Evolutionary conservation across 2,888 invertebrate species (phyloP).

Genomic region (Trichopria drosophilae): DNA sequence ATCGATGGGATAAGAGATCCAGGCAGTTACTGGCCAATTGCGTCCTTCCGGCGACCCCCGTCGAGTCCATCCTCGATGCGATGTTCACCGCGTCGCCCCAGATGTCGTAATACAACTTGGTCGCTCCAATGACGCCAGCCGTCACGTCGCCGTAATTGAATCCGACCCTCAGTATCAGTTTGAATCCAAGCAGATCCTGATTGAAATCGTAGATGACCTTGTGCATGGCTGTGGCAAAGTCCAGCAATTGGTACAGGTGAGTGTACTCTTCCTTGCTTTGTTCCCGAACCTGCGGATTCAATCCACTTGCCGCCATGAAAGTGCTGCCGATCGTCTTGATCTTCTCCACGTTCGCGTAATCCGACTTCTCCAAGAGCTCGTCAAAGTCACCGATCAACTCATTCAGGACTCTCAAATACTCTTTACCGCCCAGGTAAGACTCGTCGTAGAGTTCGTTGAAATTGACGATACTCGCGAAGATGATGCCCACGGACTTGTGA

Average conservation of each 20-base stretch:
- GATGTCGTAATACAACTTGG: slow-evolving; percentile 94
- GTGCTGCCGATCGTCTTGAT: slow-evolving; percentile 97
- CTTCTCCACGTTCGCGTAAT: slow-evolving; percentile 89
- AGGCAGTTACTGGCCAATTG: slow-evolving; percentile 81
- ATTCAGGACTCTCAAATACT: slow-evolving; percentile 91
- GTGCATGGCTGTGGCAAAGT: slow-evolving; percentile 91
- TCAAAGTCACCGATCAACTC: slow-evolving; percentile 96
- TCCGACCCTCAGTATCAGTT: slow-evolving; percentile 82
- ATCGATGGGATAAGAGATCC: slow-evolving; percentile 70
- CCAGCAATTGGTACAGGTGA: slow-evolving; percentile 85
- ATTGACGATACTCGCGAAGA: slow-evolving; percentile 95
- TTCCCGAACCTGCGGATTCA: slow-evolving; percentile 79
- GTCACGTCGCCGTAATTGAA: slow-evolving; percentile 95
- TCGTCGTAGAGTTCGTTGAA: slow-evolving; percentile 99
- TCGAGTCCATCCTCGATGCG: slow-evolving; percentile 96
- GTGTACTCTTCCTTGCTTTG: slow-evolving; percentile 71
- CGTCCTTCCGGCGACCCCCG: slow-evolving; percentile 83
- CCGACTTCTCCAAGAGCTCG: slow-evolving; percentile 79
- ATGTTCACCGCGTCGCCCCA: slow-evolving; percentile 99
- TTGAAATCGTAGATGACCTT: slow-evolving; percentile 85
- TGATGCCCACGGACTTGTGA: slow-evolving; percentile 87
- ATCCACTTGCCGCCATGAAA: slow-evolving; percentile 96
- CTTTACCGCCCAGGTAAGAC: slow-evolving; percentile 91
- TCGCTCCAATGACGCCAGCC: slow-evolving; percentile 94
- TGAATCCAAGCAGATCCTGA: slow-evolving; percentile 86